phyloP scores from a whole-genome alignment of 2,888 invertebrate genomes.

The Cerastoderma edule region DNA sequence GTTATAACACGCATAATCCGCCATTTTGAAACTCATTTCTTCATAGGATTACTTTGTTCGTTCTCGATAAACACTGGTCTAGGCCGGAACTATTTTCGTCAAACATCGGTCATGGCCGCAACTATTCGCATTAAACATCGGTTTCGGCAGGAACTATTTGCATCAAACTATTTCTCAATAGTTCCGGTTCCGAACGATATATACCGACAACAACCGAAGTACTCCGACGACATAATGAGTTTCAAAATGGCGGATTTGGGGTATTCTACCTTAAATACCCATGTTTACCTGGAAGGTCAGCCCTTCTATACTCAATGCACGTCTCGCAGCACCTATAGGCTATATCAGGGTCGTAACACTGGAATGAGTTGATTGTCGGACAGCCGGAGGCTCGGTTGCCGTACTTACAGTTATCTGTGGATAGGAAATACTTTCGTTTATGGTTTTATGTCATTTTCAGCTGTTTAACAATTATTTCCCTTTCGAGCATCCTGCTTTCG shows the following conservation, averaged over 20 bases:
- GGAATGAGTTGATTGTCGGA: not conserved
- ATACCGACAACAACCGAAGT: not conserved
- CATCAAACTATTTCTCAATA: no score
- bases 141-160: no score
- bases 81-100: no score
- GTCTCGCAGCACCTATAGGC: not conserved
- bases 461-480: not conserved
- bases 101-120: no score
- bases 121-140: no score
- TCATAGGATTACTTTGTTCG: no score
- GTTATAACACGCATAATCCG: no score
- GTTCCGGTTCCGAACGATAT: not conserved
- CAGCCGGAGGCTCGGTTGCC: not conserved
- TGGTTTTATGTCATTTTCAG: not conserved
- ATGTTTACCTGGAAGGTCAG: constrained; percentile 6
- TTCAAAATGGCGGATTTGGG: not conserved
- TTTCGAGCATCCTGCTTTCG: not conserved
- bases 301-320: not conserved
- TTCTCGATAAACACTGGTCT: no score
- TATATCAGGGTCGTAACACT: not conserved
- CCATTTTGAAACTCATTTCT: no score
- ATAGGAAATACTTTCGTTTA: not conserved
- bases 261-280: not conserved
- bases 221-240: not conserved
- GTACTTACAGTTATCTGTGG: constrained; percentile 9